Base-by-base conservation (phyloP, 53 echinoderm and acorn worm genomes). In the Holothuria scabra region DNA sequence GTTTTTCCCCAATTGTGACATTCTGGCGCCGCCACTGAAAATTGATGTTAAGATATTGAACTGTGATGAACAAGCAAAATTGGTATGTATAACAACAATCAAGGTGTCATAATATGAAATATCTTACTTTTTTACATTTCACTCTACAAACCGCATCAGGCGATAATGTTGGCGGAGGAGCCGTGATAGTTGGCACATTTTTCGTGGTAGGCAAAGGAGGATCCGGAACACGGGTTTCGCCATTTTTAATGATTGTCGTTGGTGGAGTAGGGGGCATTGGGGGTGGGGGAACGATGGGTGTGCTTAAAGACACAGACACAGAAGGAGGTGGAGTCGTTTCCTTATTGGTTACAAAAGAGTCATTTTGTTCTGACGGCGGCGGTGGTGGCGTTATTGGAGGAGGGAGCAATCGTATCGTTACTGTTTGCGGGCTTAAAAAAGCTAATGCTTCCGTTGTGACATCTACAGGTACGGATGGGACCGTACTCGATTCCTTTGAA, bases 301-400 rank as follows among this genome's bases (percentile, higher is more conserved):
- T 56, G 28, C 5, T 30, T 8, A 57, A n/a, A 11, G 57, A 18
- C 22, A 48, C 19, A 11, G 57, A 18, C 22, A 48, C 19, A 18
- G 34, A n/a, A 5, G 21, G 69, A 41, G 32, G 18, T 69, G 69
- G 69, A 22, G 6, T 69, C 44, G 79, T 79, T 20, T 46, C 49
- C 20, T 56, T 59, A 21, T 31, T 33, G 0, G 58, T 56, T 5
- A 58, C 49, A 8, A 26, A 20, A 0, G 72, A 72, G 59, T 21
- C 55, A 59, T 79, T 79, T 29, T 55, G 58, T 33, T 56, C 89
- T 9, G 96, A 94, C 46, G 96, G 96, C 13, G 96, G 93, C 20
- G 93, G 96, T 6, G 96, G 93, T 19, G 96, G 93, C 18, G 89
- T 96, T 60, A 96, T 93, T 2, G 96, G 96, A 7, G 96, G 96